These are phyloP conservation scores for Aphelenchoides fujianensis DNA, from an alignment of 1,140 invertebrate genomes.

Conservation along the genomic window DNA sequence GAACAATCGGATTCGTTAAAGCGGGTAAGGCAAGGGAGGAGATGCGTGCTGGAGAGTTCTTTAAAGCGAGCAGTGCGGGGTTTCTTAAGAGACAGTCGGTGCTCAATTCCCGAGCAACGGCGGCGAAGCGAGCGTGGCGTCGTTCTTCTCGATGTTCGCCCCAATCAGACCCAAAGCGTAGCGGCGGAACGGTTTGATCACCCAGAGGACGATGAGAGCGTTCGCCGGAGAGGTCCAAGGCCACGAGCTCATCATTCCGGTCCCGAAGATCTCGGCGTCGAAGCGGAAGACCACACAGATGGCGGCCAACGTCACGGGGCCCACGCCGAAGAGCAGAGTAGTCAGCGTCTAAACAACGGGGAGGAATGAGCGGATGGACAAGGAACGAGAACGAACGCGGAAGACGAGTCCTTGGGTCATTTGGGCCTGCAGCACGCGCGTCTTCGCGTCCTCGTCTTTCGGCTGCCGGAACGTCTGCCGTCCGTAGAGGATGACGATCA, in stretches of 20 bases:
- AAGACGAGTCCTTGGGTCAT: neutral
- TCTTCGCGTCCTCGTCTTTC: neutral
- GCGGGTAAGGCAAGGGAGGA: no score
- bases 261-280: neutral
- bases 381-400: neutral
- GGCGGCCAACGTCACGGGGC: neutral
- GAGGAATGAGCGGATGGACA: neutral
- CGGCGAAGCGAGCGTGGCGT: no score
- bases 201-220: neutral
- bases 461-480: neutral
- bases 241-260: neutral
- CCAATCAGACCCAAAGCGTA: neutral
- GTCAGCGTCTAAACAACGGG: neutral
- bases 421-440: neutral
- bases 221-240: neutral
- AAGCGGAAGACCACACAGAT: neutral
- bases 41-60: no score
- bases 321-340: neutral
- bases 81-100: no score
- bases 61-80: no score
- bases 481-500: neutral
- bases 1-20: no score
- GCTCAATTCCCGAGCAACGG: no score
- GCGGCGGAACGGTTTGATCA: neutral
- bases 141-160: neutral